A percentile compares a stretch with the other conserved stretches of the same genome.
Conservation (phyloP, 2,113 vertebrate species). For the Ictalurus furcatus region DNA sequence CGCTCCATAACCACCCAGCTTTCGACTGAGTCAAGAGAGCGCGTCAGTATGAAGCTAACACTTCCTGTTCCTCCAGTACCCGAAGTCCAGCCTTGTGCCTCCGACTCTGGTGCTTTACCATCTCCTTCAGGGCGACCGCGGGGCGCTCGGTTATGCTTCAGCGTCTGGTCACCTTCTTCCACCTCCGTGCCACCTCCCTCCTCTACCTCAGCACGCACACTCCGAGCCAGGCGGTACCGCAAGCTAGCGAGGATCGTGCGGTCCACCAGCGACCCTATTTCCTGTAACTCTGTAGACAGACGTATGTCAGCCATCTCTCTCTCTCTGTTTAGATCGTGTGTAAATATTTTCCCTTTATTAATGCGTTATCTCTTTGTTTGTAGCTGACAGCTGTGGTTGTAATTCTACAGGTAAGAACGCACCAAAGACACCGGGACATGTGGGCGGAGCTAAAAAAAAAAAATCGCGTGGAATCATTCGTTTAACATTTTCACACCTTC, state of each 20-base stretch:
- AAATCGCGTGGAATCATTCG: not conserved
- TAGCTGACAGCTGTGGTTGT: conserved; percentile 68
- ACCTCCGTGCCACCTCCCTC: conserved; percentile 59
- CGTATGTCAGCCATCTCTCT: conserved; percentile 67
- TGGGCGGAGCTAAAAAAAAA: not conserved
- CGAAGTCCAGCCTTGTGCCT: conserved; percentile 63
- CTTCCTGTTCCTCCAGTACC: conserved; percentile 56
- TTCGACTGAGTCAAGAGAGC: conserved; percentile 54
- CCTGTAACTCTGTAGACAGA: conserved; percentile 75
- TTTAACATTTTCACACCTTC: not conserved
- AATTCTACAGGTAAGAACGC: conserved; percentile 62
- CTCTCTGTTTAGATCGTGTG: not conserved
- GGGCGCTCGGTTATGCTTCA: conserved; percentile 79
- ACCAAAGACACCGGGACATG: conserved; percentile 49
- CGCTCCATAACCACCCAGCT: conserved; percentile 9
- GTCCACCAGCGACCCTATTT: conserved; percentile 89
- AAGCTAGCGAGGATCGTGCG: conserved; percentile 79
- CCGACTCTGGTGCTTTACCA: conserved; percentile 38
- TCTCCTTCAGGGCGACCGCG: conserved; percentile 66
- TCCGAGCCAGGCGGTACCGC: conserved; percentile 60
- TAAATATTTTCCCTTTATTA: conserved; percentile 9
- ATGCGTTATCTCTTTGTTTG: conserved; percentile 52
- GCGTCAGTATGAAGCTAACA: conserved; percentile 45
- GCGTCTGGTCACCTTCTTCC: conserved; percentile 72
- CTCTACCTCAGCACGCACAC: conserved; percentile 65